Conservation (phyloP, 2,888 invertebrate species). For the Entomobrya multifasciata region DNA sequence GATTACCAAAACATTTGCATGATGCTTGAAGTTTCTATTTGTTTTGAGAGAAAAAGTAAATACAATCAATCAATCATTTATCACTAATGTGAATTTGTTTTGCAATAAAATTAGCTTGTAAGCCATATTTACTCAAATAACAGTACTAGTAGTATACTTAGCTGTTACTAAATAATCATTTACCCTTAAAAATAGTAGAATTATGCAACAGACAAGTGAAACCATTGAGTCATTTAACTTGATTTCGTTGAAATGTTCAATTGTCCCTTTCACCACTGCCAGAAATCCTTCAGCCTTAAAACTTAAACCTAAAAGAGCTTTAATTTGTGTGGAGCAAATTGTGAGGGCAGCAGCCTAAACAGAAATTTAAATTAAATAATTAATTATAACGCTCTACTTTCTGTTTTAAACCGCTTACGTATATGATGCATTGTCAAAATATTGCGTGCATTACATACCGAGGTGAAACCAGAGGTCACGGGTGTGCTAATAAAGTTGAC, state of each 20-base stretch:
- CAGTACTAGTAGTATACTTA: neutral
- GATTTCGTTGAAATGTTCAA: constrained; percentile 86
- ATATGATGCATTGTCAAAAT: no score
- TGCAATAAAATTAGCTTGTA: neutral
- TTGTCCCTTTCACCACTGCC: constrained; percentile 89
- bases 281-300: constrained; percentile 89
- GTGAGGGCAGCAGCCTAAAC: constrained; percentile 94
- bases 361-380: no score
- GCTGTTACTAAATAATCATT: constrained; percentile 73
- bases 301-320: constrained; percentile 88
- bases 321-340: constrained; percentile 93
- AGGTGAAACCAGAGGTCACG: constrained; percentile 86
- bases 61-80: neutral
- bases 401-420: no score
- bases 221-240: constrained; percentile 88
- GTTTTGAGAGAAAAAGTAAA: neutral
- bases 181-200: constrained; percentile 90
- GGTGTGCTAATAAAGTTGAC: constrained; percentile 95
- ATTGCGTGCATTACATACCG: no score
- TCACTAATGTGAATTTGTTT: neutral
- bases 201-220: constrained; percentile 88
- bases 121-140: neutral
- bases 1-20: constrained; percentile 64
- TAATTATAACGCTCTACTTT: no score
- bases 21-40: constrained; percentile 74